A percentile compares a stretch with the other conserved stretches of the same genome.
Evolutionary conservation across 2,888 invertebrate species (phyloP).

Genomic region (Agonopterix alstromeriana): DNA sequence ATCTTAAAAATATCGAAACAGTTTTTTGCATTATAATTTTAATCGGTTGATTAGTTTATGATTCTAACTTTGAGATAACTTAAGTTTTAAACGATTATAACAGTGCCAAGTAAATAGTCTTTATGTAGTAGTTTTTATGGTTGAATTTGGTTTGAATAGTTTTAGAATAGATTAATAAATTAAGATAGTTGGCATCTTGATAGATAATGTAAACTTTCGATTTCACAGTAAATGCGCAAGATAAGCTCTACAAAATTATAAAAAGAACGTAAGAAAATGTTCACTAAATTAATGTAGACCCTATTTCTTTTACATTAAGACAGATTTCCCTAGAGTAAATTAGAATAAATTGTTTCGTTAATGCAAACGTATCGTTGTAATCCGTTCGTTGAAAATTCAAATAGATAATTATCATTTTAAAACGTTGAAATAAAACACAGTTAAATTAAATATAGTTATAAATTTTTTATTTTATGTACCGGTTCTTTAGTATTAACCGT

Average conservation of each 20-base stretch:
- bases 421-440: conserved; percentile 10
- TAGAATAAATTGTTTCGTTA: not conserved
- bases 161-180: not conserved
- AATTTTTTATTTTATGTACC: not conserved
- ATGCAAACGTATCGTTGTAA: not conserved
- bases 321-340: not conserved
- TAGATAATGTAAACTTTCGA: conserved; percentile 3
- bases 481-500: not conserved
- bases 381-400: conserved; percentile 10
- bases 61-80: not conserved
- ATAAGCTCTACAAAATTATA: not conserved
- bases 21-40: not conserved
- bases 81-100: too few relatives aligned
- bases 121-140: too few relatives aligned
- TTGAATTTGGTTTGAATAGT: too few relatives aligned
- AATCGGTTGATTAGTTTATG: conserved; percentile 1
- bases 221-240: not conserved
- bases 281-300: too few relatives aligned
- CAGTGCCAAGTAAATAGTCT: too few relatives aligned
- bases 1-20: not conserved
- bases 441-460: conserved; percentile 8
- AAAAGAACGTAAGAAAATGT: not conserved
- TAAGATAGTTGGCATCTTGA: not conserved
- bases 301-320: not conserved
- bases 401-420: conserved; percentile 11